Base-by-base conservation (phyloP, 2,113 vertebrate genomes). In the Corvus moneduloides region DNA sequence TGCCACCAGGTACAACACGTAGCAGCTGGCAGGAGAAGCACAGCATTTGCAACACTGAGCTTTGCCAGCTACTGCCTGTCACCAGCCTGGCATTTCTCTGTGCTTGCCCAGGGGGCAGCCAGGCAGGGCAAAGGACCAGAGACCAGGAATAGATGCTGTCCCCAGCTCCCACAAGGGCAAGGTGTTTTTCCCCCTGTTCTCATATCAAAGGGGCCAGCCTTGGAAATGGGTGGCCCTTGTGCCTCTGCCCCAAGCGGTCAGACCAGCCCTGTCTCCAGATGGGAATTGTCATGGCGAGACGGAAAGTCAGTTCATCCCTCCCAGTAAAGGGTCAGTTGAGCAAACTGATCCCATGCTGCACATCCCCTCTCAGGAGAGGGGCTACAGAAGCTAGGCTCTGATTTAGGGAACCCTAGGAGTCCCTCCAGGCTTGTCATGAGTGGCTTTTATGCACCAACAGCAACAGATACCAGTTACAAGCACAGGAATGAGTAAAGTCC, bases 281-380 rank as follows among this genome's bases (percentile, higher is more conserved):
- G 55, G 37, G 32, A 94, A 37, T 3, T 0, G 0, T 13, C 4
- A 3, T 11, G 13, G 23, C 0, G 0, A 63, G 81, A 77, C 37
- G n/a, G 14, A 46, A 72, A 61, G 13, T 23, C 44, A 13, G 21
- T 28, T 43, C 26, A 21, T 21, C 15, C 16, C 26, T 62, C 22
- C 23, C 22, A 58, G 5, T 4, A 32, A 52, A 46, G 48, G 14
- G 35, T 2, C 3, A 24, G 8, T 11, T 32, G n/a, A 51, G 10
- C 21, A 76, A 84, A 52, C 4, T 12, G 24, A 28, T 43, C 16
- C 56, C 13, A 13, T 10, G 16, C 39, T 82, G 20, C 52, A 9
- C 11, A 11, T 39, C 11, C 27, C 7, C n/a, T 58, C 49, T 46
- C 37, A 39, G 44, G 30, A 48, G n/a, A 68, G 35, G 21, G 27